Evolutionary conservation across 1,140 invertebrate genomes (phyloP).

Genomic region (Maconellicoccus hirsutus): DNA sequence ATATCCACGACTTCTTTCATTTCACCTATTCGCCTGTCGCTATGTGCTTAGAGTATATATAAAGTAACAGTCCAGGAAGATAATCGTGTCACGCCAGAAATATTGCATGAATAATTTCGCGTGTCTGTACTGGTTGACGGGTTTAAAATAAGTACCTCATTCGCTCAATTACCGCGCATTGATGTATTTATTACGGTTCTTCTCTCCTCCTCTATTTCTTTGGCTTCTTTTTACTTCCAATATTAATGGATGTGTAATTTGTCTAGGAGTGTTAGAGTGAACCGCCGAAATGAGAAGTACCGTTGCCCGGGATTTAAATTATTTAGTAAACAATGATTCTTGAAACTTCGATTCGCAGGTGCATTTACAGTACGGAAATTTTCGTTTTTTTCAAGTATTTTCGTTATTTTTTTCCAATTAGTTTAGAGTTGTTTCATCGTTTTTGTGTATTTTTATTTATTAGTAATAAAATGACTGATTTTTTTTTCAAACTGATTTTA

Average conservation of each 20-base stretch:
- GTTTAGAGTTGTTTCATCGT: too few species aligned
- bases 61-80: too few species aligned
- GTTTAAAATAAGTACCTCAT: background rate
- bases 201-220: background rate
- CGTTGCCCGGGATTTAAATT: background rate
- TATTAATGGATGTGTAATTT: background rate
- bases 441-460: too few species aligned
- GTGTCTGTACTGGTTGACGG: background rate
- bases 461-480: background rate
- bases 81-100: background rate
- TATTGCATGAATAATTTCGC: background rate
- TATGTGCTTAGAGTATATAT: too few species aligned
- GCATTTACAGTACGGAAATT: background rate
- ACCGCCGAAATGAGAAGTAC: background rate
- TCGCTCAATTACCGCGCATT: background rate
- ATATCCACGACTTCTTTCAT: too few species aligned
- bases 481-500: background rate
- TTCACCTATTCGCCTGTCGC: too few species aligned
- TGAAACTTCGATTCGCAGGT: background rate
- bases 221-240: too few species aligned
- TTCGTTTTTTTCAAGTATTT: background rate
- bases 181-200: background rate
- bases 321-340: conserved; percentile 1
- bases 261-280: background rate
- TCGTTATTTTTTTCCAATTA: too few species aligned